Evolutionary conservation across 1,140 invertebrate genomes (phyloP).

Genomic region (Cydia amplana): DNA sequence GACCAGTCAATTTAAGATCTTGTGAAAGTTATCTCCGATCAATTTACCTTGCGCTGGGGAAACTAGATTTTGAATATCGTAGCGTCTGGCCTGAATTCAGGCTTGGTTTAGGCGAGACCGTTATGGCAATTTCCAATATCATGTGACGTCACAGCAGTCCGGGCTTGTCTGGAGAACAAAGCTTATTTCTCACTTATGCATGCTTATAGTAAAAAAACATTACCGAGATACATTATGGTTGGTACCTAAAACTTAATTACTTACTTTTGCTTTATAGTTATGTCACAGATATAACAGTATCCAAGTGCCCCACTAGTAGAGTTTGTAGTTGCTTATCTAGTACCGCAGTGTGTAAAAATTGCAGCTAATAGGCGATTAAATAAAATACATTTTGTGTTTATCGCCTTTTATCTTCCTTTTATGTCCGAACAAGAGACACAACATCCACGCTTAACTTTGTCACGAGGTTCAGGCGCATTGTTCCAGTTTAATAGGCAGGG

Average conservation of each 20-base stretch:
- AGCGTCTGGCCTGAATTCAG: conserved; percentile 12
- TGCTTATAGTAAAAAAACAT: neutral
- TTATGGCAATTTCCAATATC: conserved; percentile 1
- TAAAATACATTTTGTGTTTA: too few species aligned
- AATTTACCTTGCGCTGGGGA: neutral
- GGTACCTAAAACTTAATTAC: neutral
- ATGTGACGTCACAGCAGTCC: neutral
- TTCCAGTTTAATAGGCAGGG: too few species aligned
- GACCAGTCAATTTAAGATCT: conserved; percentile 7
- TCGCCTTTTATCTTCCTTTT: too few species aligned
- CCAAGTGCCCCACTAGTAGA: too few species aligned
- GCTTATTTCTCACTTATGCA: neutral
- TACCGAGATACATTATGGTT: neutral
- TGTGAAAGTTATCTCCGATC: conserved; percentile 6
- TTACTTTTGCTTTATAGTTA: too few species aligned
- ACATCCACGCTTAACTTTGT: too few species aligned
- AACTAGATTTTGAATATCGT: conserved; percentile 18
- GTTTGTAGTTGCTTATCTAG: too few species aligned
- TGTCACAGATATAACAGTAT: too few species aligned
- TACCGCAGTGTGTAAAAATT: too few species aligned
- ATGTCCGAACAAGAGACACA: too few species aligned
- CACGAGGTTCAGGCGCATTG: too few species aligned
- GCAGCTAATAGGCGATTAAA: too few species aligned
- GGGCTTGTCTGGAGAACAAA: neutral
- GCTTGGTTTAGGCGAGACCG: conserved; percentile 9